These are phyloP conservation scores for Itoplectis maculator DNA, from an alignment of 2,888 invertebrate species.

Conservation along the genomic window DNA sequence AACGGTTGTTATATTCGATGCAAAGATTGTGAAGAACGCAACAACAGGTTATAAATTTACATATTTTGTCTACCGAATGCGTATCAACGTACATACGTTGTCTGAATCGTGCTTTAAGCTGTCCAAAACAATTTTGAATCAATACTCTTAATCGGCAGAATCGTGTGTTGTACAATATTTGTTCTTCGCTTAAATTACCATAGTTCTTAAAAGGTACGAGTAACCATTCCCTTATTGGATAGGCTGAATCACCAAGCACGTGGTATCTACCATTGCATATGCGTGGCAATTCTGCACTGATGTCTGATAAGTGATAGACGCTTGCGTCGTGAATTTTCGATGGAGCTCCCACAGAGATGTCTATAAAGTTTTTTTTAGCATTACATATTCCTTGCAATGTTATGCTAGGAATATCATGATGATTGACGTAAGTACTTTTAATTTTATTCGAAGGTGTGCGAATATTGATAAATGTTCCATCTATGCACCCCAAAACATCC, in stretches of 20 bases:
- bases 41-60: conserved; percentile 54
- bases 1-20: not conserved
- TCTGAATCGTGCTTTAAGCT: conserved; percentile 75
- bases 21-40: conserved; percentile 38
- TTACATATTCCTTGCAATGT: conserved; percentile 74
- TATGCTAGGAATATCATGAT: conserved; percentile 13
- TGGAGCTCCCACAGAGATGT: conserved; percentile 73
- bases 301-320: conserved; percentile 68
- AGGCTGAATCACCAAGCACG: conserved; percentile 74
- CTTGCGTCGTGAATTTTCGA: conserved; percentile 72
- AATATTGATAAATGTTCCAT: conserved; percentile 4
- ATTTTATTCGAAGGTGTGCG: conserved; percentile 2
- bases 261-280: conserved; percentile 56
- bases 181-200: no score
- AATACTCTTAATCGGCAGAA: conserved; percentile 72
- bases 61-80: conserved; percentile 40
- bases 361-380: conserved; percentile 71
- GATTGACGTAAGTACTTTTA: conserved; percentile 13
- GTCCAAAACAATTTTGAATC: conserved; percentile 75
- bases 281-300: conserved; percentile 52
- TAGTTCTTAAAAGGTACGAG: no score
- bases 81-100: conserved; percentile 66
- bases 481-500: conserved; percentile 11
- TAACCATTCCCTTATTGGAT: conserved; percentile 69
- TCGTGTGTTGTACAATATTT: conserved; percentile 74